Evolutionary conservation across 2,888 invertebrate species (phyloP), one percentile per base, ranked within the genome.

Genomic region (Spisula subtruncata): DNA sequence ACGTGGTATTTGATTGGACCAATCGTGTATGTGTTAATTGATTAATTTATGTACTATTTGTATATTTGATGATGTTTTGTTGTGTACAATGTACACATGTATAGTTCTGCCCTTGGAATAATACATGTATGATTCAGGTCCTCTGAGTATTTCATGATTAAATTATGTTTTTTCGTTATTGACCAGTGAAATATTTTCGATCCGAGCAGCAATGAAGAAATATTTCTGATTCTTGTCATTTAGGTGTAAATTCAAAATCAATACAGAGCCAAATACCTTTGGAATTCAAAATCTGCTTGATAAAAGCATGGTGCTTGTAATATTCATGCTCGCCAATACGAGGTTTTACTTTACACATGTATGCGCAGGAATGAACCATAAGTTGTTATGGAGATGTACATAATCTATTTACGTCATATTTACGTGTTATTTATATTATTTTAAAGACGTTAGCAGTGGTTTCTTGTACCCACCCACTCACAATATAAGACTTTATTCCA

Each of bases 1-100:
- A 41, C 41, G 75, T 32, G 75, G 75, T 75, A 75, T 35, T 18
- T 75, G 75, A 75, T 35, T 75, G 75, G 75, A 75, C 75, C 75
- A 75, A 75, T 32, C 18, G 75, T 75, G 35, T 32, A 35, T 75
- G 35, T 18, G 1, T 75, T 0, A 66, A n/a, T 25, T 25, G 60
- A 60, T 60, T n/a, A 60, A 25, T 60, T 25, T 60, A n/a, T 60
- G 60, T 60, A 60, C 14, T 60, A 20, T 60, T 60, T 60, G 10
- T 66, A 8, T 66, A 66, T 66, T 25, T 66, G n/a, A 66, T 66
- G 60, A 25, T 6, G 20, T 66, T 66, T 4, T 10, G 60, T 25
- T 66, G 60, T 66, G 60, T 4, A 6, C 6, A 51, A 10, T 12
- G 12, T 51, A 51, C 14, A 5, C 4, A 41, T 41, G 41, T 41